These are phyloP conservation scores for Clarias magur DNA, from an alignment of 2,113 vertebrate species.

Conservation along the genomic window DNA sequence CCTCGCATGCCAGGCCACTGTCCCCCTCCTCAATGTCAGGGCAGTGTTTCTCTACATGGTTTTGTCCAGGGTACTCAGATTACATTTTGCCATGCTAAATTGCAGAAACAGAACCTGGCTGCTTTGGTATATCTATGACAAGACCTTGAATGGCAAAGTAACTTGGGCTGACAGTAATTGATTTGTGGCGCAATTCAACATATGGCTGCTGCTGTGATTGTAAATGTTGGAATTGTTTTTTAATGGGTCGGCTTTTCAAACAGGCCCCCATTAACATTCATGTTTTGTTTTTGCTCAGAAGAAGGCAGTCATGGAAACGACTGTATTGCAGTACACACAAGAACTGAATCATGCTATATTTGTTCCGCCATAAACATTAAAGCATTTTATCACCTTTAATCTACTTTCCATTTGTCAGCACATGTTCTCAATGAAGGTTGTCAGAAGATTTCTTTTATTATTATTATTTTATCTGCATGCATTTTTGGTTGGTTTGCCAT, in stretches of 20 bases:
- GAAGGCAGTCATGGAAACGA: conserved; percentile 34
- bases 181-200: conserved; percentile 21
- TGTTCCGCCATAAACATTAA: conserved; percentile 35
- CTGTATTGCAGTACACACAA: conserved; percentile 39
- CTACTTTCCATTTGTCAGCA: conserved; percentile 17
- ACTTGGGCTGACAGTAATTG: conserved; percentile 26
- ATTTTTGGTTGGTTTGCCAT: conserved; percentile 8
- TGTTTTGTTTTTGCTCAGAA: conserved; percentile 48
- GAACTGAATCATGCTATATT: conserved; percentile 42
- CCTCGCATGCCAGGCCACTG: conserved; percentile 16
- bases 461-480: neutral
- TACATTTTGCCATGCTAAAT: conserved; percentile 20
- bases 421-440: conserved; percentile 20
- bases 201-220: conserved; percentile 21
- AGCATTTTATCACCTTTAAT: conserved; percentile 27
- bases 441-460: neutral
- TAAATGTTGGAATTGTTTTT: conserved; percentile 30
- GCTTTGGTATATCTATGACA: conserved; percentile 1
- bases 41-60: neutral
- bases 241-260: conserved; percentile 40
- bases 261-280: conserved; percentile 21
- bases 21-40: neutral
- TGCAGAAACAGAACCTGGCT: conserved; percentile 19
- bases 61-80: neutral
- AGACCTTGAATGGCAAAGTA: neutral